Percentiles rank a stretch among this genome's conserved stretches.
Conservation (phyloP, 2,888 invertebrate species). For the Polydrusus tereticollis region DNA sequence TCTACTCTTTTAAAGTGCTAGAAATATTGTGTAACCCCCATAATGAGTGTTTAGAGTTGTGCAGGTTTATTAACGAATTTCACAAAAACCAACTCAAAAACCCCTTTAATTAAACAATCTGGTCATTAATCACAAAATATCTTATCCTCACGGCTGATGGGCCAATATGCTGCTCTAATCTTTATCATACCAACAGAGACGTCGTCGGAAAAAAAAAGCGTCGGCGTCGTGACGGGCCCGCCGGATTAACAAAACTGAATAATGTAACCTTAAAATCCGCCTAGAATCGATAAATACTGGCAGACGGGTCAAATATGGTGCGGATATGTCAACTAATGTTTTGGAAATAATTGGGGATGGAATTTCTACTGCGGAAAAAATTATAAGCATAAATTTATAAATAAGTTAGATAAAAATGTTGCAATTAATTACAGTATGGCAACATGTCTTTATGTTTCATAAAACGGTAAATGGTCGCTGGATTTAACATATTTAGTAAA, state of each 20-base stretch:
- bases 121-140: conserved; percentile 23
- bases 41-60: too few species aligned
- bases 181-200: conserved; percentile 41
- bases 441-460: too few species aligned
- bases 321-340: conserved; percentile 43
- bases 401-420: too few species aligned
- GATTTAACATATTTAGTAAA: too few species aligned
- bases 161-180: conserved; percentile 44
- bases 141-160: conserved; percentile 30
- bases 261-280: conserved; percentile 37
- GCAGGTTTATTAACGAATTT: too few species aligned
- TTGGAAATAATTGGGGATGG: conserved; percentile 21
- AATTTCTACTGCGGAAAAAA: not conserved
- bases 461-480: too few species aligned
- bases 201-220: conserved; percentile 38
- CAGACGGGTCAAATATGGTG: conserved; percentile 43
- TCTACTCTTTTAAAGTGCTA: too few species aligned
- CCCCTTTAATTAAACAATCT: conserved; percentile 19
- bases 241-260: conserved; percentile 46
- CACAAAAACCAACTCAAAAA: not conserved
- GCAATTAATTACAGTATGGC: too few species aligned
- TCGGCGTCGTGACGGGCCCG: conserved; percentile 37
- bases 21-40: too few species aligned
- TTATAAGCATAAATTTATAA: too few species aligned
- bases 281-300: conserved; percentile 39